Conservation (phyloP, 2,797 vertebrate species). For the Moxostoma hubbsi region DNA sequence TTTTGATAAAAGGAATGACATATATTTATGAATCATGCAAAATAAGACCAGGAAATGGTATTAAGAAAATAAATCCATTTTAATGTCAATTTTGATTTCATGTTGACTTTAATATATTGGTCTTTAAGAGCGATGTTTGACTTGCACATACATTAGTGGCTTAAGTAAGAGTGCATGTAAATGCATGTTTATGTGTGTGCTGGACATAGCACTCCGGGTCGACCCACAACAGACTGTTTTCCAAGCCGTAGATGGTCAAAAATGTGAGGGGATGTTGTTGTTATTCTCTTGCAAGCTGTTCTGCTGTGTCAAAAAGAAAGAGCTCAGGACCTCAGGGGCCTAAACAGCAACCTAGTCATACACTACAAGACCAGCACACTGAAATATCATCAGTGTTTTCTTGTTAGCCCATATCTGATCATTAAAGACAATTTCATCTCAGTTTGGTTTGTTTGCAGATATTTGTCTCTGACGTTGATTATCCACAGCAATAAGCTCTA, state of each 20-base stretch:
- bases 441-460: background rate
- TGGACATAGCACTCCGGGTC: constrained; percentile 55
- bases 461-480: background rate
- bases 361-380: background rate
- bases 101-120: no score
- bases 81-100: no score
- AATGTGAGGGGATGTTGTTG: constrained; percentile 66
- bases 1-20: no score
- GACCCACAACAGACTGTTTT: constrained; percentile 69
- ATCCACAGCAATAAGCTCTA: background rate
- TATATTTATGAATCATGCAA: no score
- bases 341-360: background rate
- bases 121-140: background rate
- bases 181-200: constrained; percentile 10
- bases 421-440: background rate
- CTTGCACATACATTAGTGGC: background rate
- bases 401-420: no score
- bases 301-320: no score
- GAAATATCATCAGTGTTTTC: background rate
- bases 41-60: no score
- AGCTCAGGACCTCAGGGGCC: no score
- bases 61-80: no score
- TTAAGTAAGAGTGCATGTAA: background rate
- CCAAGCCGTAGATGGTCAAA: constrained; percentile 75
- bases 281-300: background rate